Evolutionary conservation across 2,113 vertebrate genomes (phyloP).

Genomic region (Malurus alboscapulatus): DNA sequence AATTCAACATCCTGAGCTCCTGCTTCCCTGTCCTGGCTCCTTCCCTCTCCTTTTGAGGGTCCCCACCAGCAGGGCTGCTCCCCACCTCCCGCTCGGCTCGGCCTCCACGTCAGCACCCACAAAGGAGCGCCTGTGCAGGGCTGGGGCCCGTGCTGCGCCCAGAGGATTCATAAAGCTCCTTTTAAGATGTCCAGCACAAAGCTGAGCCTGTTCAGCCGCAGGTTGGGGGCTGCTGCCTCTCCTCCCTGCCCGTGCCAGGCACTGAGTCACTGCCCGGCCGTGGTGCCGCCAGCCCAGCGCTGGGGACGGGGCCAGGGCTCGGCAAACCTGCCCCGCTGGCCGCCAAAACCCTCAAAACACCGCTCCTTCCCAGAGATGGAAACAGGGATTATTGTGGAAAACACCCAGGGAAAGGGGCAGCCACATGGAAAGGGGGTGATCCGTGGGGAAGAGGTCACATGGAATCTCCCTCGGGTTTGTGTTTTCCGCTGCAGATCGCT

Average conservation of each 20-base stretch:
- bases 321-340: neutral
- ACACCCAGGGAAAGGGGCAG: neutral
- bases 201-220: constrained; percentile 46
- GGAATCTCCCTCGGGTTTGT: neutral
- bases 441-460: rapidly evolving
- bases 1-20: neutral
- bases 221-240: neutral
- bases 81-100: neutral
- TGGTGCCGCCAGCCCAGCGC: neutral
- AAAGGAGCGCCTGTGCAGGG: constrained; percentile 60
- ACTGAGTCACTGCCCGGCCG: constrained; percentile 31
- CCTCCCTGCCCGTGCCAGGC: constrained; percentile 71
- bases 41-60: neutral
- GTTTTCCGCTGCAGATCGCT: neutral
- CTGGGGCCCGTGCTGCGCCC: neutral
- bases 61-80: neutral
- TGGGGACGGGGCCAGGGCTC: neutral
- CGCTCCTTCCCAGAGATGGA: neutral
- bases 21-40: neutral
- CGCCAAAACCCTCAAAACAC: neutral
- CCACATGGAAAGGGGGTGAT: rapidly evolving
- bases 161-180: constrained; percentile 61
- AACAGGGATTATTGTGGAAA: neutral
- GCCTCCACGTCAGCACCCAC: constrained; percentile 22
- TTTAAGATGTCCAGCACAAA: constrained; percentile 66